phyloP scores from a whole-genome alignment of 1,140 invertebrate species.

The Leptopilina boulardi region DNA sequence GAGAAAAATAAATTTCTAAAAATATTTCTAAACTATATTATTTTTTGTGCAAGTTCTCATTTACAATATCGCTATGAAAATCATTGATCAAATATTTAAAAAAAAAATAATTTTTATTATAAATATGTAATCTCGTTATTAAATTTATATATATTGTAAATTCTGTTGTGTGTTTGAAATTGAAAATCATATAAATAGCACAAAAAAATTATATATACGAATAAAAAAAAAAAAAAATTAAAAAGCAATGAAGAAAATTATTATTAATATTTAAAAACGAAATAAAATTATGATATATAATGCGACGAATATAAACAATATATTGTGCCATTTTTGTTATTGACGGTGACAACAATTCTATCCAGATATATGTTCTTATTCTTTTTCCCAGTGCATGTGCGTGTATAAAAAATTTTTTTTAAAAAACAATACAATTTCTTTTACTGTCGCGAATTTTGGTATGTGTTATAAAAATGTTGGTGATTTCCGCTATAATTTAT shows the following conservation, averaged over 20 bases:
- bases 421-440: slow-evolving; percentile 40
- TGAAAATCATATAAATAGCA: not conserved
- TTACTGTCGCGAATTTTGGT: slow-evolving; percentile 34
- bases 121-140: not conserved
- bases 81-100: too few species aligned
- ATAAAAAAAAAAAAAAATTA: not conserved
- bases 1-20: too few species aligned
- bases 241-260: not conserved
- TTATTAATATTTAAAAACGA: not conserved
- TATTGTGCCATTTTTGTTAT: slow-evolving; percentile 44
- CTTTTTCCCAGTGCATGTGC: not conserved
- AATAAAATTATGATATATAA: slow-evolving; percentile 16
- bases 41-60: too few species aligned
- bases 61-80: too few species aligned
- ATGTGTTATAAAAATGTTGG: slow-evolving; percentile 25
- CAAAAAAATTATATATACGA: not conserved
- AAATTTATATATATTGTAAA: not conserved
- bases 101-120: not conserved
- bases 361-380: not conserved
- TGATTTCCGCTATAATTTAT: slow-evolving; percentile 68
- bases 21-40: too few species aligned
- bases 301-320: not conserved
- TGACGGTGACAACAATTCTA: slow-evolving; percentile 8
- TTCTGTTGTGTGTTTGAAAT: not conserved
- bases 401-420: not conserved